phyloP scores from a whole-genome alignment of 2,113 vertebrate species.

The Campylorhamphus procurvoides region DNA sequence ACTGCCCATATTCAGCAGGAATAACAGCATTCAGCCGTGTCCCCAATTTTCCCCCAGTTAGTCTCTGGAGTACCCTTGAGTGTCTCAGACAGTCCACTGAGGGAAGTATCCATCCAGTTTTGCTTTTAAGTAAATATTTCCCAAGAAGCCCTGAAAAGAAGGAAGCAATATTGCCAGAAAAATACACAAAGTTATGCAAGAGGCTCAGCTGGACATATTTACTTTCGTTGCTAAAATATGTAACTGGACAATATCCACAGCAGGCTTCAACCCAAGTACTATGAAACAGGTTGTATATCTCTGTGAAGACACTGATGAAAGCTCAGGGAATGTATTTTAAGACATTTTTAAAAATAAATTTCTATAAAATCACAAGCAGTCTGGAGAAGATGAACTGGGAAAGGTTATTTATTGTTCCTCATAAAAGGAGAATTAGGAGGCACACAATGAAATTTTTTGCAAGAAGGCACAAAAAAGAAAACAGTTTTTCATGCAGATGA shows the following conservation, averaged over 20 bases:
- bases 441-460: background rate
- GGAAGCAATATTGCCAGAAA: background rate
- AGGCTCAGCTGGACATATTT: background rate
- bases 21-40: accelerated
- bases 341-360: background rate
- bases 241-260: background rate
- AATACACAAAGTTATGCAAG: background rate
- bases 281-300: conserved; percentile 17
- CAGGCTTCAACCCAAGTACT: background rate
- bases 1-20: background rate
- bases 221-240: background rate
- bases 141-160: background rate
- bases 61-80: background rate
- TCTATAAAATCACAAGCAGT: conserved; percentile 13
- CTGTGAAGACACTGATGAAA: conserved; percentile 1
- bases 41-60: background rate
- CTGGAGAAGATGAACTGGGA: background rate
- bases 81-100: background rate
- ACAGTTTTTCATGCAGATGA: background rate
- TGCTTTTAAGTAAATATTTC: background rate
- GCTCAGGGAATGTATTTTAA: background rate
- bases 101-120: background rate
- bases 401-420: conserved; percentile 1
- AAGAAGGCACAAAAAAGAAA: background rate
- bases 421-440: background rate